Evolutionary conservation across 2,797 vertebrate genomes (phyloP).

Genomic region (Hapalemur alaotrensis): DNA sequence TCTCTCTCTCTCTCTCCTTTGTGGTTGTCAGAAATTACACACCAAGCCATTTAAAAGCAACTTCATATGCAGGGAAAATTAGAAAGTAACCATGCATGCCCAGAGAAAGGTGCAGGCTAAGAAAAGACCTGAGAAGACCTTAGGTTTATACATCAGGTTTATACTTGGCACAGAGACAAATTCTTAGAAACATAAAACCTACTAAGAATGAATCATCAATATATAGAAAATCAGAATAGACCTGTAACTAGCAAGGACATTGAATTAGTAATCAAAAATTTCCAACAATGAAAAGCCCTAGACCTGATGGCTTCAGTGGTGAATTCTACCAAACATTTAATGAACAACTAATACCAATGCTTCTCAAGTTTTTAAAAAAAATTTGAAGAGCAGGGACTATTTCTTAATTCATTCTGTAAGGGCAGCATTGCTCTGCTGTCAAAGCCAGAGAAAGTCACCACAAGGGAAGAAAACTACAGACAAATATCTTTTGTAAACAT

Average conservation of each 20-base stretch:
- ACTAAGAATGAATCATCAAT: neutral
- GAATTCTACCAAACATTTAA: neutral
- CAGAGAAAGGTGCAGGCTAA: neutral
- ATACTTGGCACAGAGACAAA: neutral
- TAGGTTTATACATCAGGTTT: neutral
- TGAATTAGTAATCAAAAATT: neutral
- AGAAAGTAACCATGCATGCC: neutral
- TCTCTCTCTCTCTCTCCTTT: neutral
- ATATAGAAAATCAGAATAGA: neutral
- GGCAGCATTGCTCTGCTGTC: too few species aligned
- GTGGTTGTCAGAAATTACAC: neutral
- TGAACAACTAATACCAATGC: neutral
- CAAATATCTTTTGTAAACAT: neutral
- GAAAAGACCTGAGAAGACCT: neutral
- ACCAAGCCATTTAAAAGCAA: neutral
- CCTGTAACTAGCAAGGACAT: neutral
- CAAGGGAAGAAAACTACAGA: neutral
- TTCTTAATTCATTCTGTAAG: too few species aligned
- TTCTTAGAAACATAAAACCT: neutral
- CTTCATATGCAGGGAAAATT: neutral
- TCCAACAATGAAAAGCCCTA: neutral
- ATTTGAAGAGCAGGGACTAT: too few species aligned
- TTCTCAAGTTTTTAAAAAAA: neutral
- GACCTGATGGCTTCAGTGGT: neutral
- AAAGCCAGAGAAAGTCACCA: too few species aligned